Conservation (phyloP, 2,888 invertebrate species). For the Polyommatus icarus region DNA sequence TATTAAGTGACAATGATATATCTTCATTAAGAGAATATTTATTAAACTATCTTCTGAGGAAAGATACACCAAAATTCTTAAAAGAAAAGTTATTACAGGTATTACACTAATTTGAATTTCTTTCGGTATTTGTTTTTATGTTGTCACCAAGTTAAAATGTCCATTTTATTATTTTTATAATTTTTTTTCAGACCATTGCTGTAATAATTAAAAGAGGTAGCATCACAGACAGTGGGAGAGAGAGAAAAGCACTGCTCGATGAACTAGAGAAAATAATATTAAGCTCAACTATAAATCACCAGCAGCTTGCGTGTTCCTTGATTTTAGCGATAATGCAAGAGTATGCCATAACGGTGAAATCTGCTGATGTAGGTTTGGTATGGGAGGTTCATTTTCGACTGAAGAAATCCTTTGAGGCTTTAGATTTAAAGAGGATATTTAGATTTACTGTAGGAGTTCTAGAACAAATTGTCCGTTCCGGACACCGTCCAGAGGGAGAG, state of each 20-base stretch:
- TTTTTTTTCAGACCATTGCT: constrained; percentile 84
- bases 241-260: constrained; percentile 83
- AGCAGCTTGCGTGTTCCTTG: constrained; percentile 91
- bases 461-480: constrained; percentile 68
- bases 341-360: constrained; percentile 91
- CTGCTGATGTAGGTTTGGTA: constrained; percentile 91
- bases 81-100: constrained; percentile 87
- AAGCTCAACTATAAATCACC: constrained; percentile 88
- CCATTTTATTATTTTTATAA: constrained; percentile 38
- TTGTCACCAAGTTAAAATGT: not conserved
- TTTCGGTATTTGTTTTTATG: not conserved
- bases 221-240: constrained; percentile 86
- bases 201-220: constrained; percentile 93
- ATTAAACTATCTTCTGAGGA: constrained; percentile 86
- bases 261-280: constrained; percentile 89
- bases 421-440: constrained; percentile 90
- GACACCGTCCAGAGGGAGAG: constrained; percentile 74
- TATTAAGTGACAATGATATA: constrained; percentile 85
- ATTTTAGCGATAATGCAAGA: constrained; percentile 92
- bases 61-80: constrained; percentile 86
- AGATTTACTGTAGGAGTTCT: constrained; percentile 71
- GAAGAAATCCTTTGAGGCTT: constrained; percentile 91
- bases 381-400: constrained; percentile 93
- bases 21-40: constrained; percentile 87
- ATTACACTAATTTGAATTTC: constrained; percentile 32